phyloP scores from a whole-genome alignment of 2,113 vertebrate genomes.

The Entelurus aequoreus region DNA sequence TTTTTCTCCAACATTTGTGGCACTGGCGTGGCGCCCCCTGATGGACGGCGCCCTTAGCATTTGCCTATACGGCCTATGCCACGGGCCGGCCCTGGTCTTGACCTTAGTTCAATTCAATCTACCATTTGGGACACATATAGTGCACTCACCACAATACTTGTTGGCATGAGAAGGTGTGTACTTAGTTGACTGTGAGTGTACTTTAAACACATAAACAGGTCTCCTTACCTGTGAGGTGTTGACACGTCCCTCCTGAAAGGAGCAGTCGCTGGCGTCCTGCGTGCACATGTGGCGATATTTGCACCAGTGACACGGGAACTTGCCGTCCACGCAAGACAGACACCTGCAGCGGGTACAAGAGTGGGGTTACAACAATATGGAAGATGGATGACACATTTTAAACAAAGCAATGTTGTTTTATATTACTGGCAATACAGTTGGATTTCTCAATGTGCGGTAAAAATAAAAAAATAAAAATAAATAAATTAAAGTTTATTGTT shows the following conservation, averaged over 20 bases:
- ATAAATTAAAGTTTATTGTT: too few relatives aligned
- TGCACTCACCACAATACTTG: too few relatives aligned
- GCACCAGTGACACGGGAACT: slow-evolving; percentile 96
- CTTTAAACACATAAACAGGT: neutral
- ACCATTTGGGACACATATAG: too few relatives aligned
- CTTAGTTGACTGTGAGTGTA: neutral
- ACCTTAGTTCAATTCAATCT: too few relatives aligned
- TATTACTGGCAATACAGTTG: neutral
- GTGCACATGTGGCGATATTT: slow-evolving; percentile 96
- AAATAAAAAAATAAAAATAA: too few relatives aligned
- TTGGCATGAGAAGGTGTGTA: neutral
- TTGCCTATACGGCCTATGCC: too few relatives aligned
- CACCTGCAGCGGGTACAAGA: slow-evolving; percentile 70
- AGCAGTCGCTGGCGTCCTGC: slow-evolving; percentile 87
- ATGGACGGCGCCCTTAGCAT: too few relatives aligned
- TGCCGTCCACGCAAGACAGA: slow-evolving; percentile 90
- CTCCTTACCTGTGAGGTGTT: slow-evolving; percentile 84
- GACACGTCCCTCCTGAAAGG: slow-evolving; percentile 90
- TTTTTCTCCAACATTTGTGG: too few relatives aligned
- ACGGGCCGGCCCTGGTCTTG: too few relatives aligned
- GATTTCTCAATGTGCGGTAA: too few relatives aligned
- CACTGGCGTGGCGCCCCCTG: too few relatives aligned
- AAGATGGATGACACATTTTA: too few relatives aligned
- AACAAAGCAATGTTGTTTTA: neutral
- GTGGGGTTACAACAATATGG: neutral